Conservation (phyloP, 30 jellyfish, hydroid and myxozoan species). For the Aurelia coerulea region DNA sequence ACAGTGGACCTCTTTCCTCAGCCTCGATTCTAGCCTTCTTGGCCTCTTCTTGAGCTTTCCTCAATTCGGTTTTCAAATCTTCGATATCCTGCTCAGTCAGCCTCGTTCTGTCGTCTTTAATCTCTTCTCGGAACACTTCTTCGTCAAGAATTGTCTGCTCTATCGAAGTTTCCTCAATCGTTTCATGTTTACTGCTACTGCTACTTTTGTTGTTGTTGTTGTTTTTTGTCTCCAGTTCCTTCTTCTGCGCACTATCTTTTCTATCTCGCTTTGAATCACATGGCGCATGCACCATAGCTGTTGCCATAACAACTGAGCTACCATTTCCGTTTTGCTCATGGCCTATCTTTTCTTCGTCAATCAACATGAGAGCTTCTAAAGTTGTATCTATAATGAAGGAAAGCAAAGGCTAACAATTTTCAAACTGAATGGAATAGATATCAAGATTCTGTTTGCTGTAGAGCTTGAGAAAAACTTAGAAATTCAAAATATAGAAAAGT, state of each 20-base stretch:
- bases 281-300: conserved; percentile 33
- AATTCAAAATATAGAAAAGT: too few relatives aligned
- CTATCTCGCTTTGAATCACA: not conserved
- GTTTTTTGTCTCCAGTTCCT: not conserved
- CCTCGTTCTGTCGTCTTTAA: conserved; percentile 20
- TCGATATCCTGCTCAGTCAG: conserved; percentile 55
- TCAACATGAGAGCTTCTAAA: conserved; percentile 65
- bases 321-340: conserved; percentile 1
- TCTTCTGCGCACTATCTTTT: not conserved
- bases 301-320: conserved; percentile 22
- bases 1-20: conserved; percentile 24
- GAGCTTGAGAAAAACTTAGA: too few relatives aligned
- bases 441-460: too few relatives aligned
- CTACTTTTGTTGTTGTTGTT: not conserved
- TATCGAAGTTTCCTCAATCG: not conserved
- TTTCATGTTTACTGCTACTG: not conserved
- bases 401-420: too few relatives aligned
- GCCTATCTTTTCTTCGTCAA: conserved; percentile 43
- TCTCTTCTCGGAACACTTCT: conserved; percentile 29
- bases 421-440: too few relatives aligned
- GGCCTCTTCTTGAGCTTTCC: conserved; percentile 67
- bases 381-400: conserved; percentile 48
- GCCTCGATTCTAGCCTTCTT: conserved; percentile 54
- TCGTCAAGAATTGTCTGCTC: conserved; percentile 26
- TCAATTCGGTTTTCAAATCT: conserved; percentile 41